These are phyloP conservation scores for Elegia similella DNA, from an alignment of 2,888 invertebrate genomes.

Conservation along the genomic window DNA sequence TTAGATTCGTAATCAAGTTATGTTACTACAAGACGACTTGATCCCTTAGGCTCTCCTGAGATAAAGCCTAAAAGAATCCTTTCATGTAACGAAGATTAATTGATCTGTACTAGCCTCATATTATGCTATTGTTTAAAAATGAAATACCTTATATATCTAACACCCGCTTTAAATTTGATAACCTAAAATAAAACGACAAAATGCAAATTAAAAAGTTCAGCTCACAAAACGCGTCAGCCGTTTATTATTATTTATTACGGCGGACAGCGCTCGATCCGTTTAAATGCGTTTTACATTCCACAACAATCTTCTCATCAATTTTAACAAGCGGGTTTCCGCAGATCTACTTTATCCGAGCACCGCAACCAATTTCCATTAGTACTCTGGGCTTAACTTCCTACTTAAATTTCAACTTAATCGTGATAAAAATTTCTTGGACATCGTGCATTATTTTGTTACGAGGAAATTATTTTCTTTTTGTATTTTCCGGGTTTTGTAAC, in stretches of 20 bases:
- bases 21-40: too few relatives aligned
- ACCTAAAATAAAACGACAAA: not conserved
- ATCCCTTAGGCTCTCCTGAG: too few relatives aligned
- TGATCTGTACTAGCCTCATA: too few relatives aligned
- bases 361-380: slow-evolving; percentile 63
- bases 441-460: slow-evolving; percentile 36
- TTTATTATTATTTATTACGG: slow-evolving; percentile 7
- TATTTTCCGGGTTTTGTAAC: too few relatives aligned
- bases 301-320: slow-evolving; percentile 47
- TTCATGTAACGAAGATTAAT: too few relatives aligned
- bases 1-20: too few relatives aligned
- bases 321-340: slow-evolving; percentile 46
- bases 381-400: slow-evolving; percentile 55
- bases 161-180: too few relatives aligned
- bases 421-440: slow-evolving; percentile 51
- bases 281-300: slow-evolving; percentile 51
- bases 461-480: slow-evolving; percentile 42
- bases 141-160: too few relatives aligned
- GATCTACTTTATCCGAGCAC: slow-evolving; percentile 44
- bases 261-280: slow-evolving; percentile 28
- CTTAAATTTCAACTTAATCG: slow-evolving; percentile 63
- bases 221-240: not conserved
- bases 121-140: too few relatives aligned
- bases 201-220: not conserved
- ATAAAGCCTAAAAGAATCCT: too few relatives aligned